phyloP scores from a whole-genome alignment of 2,888 invertebrate genomes.

The Orchestes rusci region DNA sequence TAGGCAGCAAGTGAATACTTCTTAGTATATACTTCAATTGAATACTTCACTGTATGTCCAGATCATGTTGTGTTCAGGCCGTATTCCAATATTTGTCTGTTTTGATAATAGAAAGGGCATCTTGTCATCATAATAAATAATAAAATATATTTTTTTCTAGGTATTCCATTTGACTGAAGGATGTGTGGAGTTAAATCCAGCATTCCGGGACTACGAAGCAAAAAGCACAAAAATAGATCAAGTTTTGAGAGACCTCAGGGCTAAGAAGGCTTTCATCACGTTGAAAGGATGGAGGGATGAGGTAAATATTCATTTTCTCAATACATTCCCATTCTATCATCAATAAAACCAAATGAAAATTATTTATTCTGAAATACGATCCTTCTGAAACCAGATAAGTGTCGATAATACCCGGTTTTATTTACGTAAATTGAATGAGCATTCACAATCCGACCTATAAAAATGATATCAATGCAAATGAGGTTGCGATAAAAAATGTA shows the following conservation, averaged over 20 bases:
- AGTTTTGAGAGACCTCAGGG: slow-evolving; percentile 68
- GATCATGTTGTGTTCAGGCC: too few relatives aligned
- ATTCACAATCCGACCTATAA: too few relatives aligned
- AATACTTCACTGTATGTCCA: background rate
- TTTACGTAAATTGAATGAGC: too few relatives aligned
- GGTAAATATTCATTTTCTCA: slow-evolving; percentile 45
- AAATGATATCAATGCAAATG: too few relatives aligned
- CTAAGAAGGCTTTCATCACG: slow-evolving; percentile 70
- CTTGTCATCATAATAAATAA: background rate
- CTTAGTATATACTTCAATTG: slow-evolving; percentile 1
- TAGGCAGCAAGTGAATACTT: background rate
- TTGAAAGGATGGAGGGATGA: slow-evolving; percentile 91
- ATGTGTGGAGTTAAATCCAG: slow-evolving; percentile 77
- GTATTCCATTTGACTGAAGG: slow-evolving; percentile 66
- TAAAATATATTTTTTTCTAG: slow-evolving; percentile 37
- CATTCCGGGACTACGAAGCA: slow-evolving; percentile 78
- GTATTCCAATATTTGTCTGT: too few relatives aligned
- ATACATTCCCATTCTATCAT: too few relatives aligned
- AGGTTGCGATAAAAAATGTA: too few relatives aligned
- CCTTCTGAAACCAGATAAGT: too few relatives aligned
- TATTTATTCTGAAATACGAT: too few relatives aligned
- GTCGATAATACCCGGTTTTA: too few relatives aligned
- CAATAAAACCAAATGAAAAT: too few relatives aligned
- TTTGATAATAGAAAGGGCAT: too few relatives aligned
- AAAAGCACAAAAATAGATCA: slow-evolving; percentile 70